Conservation (phyloP, 2,113 vertebrate species). For the Callocephalon fimbriatum region DNA sequence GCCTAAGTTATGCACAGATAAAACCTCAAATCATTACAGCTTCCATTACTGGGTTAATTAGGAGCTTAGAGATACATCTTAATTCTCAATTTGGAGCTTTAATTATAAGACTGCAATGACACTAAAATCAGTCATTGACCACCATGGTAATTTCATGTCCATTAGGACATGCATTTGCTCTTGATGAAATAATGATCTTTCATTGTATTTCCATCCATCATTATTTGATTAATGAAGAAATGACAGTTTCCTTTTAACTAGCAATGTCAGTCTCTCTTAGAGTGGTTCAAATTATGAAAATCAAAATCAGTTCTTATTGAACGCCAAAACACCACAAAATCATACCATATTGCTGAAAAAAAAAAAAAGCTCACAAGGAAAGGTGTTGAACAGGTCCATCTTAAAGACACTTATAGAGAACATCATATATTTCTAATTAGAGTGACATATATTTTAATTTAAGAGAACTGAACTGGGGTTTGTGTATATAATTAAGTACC, state of each 20-base stretch:
- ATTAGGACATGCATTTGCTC: conserved; percentile 20
- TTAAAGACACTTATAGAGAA: not conserved
- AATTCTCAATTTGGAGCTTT: conserved; percentile 26
- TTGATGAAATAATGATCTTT: conserved; percentile 18
- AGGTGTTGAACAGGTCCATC: not conserved
- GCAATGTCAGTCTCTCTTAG: not conserved
- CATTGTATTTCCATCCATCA: conserved; percentile 11
- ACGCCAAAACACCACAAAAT: not conserved
- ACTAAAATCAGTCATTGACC: conserved; percentile 52
- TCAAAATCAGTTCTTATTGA: not conserved
- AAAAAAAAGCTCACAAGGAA: not conserved
- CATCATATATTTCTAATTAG: conserved; percentile 20
- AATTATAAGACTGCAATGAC: conserved; percentile 44
- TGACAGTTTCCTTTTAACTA: not conserved
- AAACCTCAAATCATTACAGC: not conserved
- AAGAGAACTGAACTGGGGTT: conserved; percentile 11
- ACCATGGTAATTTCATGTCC: conserved; percentile 19
- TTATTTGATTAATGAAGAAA: conserved; percentile 43
- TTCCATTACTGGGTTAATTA: not conserved
- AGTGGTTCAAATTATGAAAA: conserved; percentile 26
- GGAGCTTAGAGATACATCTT: conserved; percentile 5
- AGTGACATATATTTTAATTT: conserved; percentile 25
- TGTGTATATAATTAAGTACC: conserved; percentile 46
- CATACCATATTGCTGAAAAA: not conserved
- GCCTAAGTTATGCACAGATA: not conserved